A percentile compares a stretch with the other conserved stretches of the same genome.
Conservation (phyloP, 1,140 invertebrate genomes). For the Brachionus manjavacas region DNA sequence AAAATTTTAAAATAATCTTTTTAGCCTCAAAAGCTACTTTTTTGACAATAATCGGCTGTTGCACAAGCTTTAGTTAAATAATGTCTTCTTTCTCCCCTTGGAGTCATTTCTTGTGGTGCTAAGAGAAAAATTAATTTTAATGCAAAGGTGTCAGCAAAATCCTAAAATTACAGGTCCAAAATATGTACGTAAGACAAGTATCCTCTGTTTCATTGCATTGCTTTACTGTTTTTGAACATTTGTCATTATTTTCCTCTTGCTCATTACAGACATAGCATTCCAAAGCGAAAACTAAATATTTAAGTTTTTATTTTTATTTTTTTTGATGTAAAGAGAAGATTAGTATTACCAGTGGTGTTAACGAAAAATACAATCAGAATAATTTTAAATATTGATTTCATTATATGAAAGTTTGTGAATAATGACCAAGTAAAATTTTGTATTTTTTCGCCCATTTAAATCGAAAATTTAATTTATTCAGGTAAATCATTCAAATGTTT, state of each 20-base stretch:
- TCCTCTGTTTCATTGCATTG: conserved; percentile 81
- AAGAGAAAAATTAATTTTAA: neutral
- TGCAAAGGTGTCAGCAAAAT: neutral
- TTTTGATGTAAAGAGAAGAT: neutral
- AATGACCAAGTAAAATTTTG: neutral
- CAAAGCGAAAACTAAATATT: conserved; percentile 53
- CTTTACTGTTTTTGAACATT: conserved; percentile 84
- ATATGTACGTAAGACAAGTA: conserved; percentile 63
- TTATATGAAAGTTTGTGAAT: neutral
- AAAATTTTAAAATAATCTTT: too few relatives aligned
- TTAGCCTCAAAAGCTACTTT: conserved; percentile 52
- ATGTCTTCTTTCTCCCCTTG: conserved; percentile 83
- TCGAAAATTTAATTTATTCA: conserved; percentile 1
- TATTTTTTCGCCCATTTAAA: neutral
- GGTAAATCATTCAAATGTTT: neutral
- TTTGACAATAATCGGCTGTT: conserved; percentile 71
- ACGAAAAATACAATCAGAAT: neutral
- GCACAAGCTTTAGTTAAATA: conserved; percentile 88
- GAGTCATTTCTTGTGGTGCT: conserved; percentile 63
- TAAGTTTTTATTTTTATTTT: neutral
- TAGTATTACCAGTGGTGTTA: neutral
- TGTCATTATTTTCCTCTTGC: conserved; percentile 85
- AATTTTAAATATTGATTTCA: neutral
- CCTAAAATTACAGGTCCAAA: conserved; percentile 49
- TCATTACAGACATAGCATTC: conserved; percentile 91